Evolutionary conservation across 2,113 vertebrate genomes (phyloP).

Genomic region (Excalfactoria chinensis): DNA sequence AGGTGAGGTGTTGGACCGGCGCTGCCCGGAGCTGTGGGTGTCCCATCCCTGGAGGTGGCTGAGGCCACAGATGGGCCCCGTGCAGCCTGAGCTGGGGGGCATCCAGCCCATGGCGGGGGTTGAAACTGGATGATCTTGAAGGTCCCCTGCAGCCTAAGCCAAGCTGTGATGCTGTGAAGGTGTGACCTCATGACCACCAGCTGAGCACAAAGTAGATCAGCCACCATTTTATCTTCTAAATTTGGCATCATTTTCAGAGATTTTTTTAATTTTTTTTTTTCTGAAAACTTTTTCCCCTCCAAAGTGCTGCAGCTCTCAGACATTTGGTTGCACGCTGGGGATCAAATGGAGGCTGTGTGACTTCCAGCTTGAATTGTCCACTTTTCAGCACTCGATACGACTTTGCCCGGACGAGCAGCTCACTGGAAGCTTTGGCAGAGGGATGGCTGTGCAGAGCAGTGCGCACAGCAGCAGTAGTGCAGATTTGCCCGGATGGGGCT

Average conservation of each 20-base stretch:
- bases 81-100: too few relatives aligned
- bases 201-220: background rate
- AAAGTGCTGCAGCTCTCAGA: background rate
- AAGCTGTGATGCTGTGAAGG: too few relatives aligned
- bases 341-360: background rate
- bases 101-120: too few relatives aligned
- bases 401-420: background rate
- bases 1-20: background rate
- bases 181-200: background rate
- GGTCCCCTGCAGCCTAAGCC: too few relatives aligned
- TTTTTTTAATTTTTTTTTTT: background rate
- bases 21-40: too few relatives aligned
- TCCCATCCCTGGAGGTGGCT: too few relatives aligned
- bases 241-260: background rate
- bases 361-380: background rate
- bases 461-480: background rate
- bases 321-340: background rate
- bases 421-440: background rate
- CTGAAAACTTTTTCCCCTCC: accelerated
- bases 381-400: background rate
- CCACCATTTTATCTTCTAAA: background rate
- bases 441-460: accelerated
- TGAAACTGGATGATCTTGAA: too few relatives aligned
- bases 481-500: background rate
- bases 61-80: too few relatives aligned